Evolutionary conservation across 1,140 invertebrate species (phyloP), one percentile per base, ranked within the genome.

Genomic region (Diachasma alloeum): DNA sequence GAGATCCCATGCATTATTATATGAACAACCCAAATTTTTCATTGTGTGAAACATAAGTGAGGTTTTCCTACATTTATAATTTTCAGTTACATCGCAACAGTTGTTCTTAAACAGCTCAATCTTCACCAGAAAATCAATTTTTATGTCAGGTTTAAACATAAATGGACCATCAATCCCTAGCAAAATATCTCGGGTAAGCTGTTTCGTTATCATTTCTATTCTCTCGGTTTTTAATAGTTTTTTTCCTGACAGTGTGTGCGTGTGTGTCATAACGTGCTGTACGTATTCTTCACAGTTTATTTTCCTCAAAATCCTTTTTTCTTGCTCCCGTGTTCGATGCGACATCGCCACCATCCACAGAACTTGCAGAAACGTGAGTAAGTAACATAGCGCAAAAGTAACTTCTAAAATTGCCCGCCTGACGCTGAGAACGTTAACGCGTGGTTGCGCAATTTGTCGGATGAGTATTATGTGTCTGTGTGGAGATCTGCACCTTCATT

Each of bases 381-480:
- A 31, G 13, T 74, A 31, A 36, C 22, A 19, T 19, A n/a, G 24
- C 15, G 66, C 36, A 39, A 37, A 56, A 72, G 69, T 71, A 63
- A 74, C 63, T 74, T 78, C 69, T 80, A 81, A 83, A 81, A 83
- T 83, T 83, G 83, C 75, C 79, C 75, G 81, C 81, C 81, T 81
- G 82, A 83, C 83, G 79, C 78, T 68, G 66, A 68, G 36, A 63
- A 39, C 66, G 36, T 39, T 68, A 68, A 68, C 36, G 66, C 15
- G 79, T 80, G 76, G 67, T 66, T 73, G 79, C 48, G 48, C 74
- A 73, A 77, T 78, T 74, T 68, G 73, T 39, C 78, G 81, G 72
- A 74, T 76, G 81, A 74, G 76, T 76, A 82, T 82, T 81, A 77
- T 71, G 44, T 53, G 59, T 59, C 72, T 53, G 71, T 53, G 42